A percentile compares a stretch with the other conserved stretches of the same genome.
These are phyloP conservation scores for Corythaixoides concolor DNA, from an alignment of 2,113 vertebrate species.

Conservation along the genomic window DNA sequence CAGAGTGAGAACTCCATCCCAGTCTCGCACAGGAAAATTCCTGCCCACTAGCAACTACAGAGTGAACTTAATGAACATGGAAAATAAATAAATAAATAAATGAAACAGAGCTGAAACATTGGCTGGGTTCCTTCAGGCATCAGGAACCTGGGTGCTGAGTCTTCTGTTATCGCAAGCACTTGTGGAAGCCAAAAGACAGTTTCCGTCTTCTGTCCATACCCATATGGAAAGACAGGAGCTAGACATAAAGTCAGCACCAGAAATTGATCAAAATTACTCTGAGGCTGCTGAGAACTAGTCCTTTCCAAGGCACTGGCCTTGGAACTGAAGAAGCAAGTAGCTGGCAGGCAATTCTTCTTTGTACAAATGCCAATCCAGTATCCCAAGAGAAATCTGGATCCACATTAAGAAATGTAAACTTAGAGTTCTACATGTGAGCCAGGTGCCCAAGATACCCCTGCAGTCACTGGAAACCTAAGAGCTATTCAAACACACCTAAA, in stretches of 20 bases:
- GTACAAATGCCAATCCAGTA: neutral
- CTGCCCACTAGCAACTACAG: neutral
- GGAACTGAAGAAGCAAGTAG: neutral
- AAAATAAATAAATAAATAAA: neutral
- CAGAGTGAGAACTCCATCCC: neutral
- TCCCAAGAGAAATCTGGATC: neutral
- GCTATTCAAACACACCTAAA: neutral
- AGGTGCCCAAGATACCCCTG: neutral
- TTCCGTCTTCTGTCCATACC: neutral
- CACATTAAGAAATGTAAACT: neutral
- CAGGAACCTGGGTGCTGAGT: neutral
- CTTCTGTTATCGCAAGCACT: neutral
- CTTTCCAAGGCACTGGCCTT: neutral
- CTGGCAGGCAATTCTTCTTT: neutral
- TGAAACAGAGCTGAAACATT: neutral
- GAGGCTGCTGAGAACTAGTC: neutral
- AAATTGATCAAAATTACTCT: neutral
- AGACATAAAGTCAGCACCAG: neutral
- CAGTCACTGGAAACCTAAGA: neutral
- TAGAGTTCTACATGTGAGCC: neutral
- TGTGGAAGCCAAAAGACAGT: neutral
- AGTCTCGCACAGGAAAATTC: neutral
- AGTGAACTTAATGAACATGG: neutral
- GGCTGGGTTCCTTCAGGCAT: neutral
- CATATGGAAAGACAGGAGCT: neutral